Conservation (phyloP, 2,113 vertebrate genomes). For the human (Homo sapiens) region DNA sequence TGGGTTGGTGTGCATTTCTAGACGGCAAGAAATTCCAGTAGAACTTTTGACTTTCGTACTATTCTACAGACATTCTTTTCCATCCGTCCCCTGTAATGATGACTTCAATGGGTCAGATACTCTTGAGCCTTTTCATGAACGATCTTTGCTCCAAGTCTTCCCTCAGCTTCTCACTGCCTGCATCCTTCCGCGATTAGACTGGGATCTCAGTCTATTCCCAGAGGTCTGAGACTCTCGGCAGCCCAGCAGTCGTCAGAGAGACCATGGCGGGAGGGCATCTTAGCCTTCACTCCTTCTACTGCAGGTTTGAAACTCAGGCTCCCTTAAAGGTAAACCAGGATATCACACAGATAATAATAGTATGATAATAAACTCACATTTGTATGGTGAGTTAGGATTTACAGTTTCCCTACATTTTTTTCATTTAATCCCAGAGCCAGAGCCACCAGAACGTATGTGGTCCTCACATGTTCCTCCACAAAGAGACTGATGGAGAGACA, state of each 20-base stretch:
- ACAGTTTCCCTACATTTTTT: background rate
- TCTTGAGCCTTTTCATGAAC: background rate
- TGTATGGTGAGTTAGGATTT: rapidly evolving
- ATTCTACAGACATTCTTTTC: background rate
- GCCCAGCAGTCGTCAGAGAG: background rate
- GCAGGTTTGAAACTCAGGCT: background rate
- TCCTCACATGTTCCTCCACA: background rate
- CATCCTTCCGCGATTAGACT: too few species aligned
- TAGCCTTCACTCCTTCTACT: background rate
- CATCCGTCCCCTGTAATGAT: background rate
- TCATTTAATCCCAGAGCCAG: background rate
- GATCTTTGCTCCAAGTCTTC: background rate
- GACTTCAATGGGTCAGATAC: background rate
- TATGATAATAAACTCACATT: background rate
- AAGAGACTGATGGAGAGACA: background rate
- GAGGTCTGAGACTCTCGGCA: background rate
- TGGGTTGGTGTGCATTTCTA: conserved; percentile 24
- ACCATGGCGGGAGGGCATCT: rapidly evolving
- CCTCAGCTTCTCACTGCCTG: background rate
- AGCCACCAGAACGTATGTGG: background rate
- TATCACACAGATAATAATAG: background rate
- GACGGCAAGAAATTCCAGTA: conserved; percentile 19
- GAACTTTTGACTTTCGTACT: background rate
- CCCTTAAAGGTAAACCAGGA: background rate
- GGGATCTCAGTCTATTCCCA: background rate